Evolutionary conservation across 2,113 vertebrate species (phyloP), one percentile per base, ranked within the genome.

Genomic region (Hiodon tergisus): DNA sequence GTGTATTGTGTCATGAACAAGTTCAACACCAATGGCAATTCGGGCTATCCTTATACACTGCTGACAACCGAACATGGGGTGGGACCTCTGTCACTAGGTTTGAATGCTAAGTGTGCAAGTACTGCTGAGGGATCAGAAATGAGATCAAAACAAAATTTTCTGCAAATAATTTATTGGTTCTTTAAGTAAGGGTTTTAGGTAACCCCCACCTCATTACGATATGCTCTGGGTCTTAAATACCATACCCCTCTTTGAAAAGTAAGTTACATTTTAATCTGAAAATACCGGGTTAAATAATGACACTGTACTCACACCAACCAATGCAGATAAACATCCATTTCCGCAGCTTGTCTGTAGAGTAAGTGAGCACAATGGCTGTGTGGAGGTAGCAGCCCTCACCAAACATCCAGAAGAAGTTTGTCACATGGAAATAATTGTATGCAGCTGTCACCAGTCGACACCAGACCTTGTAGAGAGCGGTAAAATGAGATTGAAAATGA

Each of bases 361-460:
- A 99, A 61, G 97, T 98, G 82, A 99, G 93, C 16, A 98, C 97
- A 0, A 99, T 96, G 83, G 96, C 97, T 0, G 97, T 99, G 90
- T 99, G 97, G 16, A 99, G 93, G 88, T 99, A 99, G 83, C 97
- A 99, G 51, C 97, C 97, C 77, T 99, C 97, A 0, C 95, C 96
- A 0, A 99, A 98, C 97, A 99, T 99, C 97, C 97, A 99, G 85
- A 99, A 99, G 81, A 99, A 99, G 85, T 98, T 99, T 83, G 97
- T 99, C 84, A 98, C 97, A 0, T 98, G 96, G 88, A 98, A 98
- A 61, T 99, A 99, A 84, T 99, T 99, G 88, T 97, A 98, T 62
- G 94, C 94, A 0, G 96, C 94, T 0, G 94, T 99, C 80, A 98
- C 96, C 76, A 98, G 78, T 6, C 97, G 93, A 76, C 97, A 99